phyloP scores from a whole-genome alignment of 2,888 invertebrate species.

The Agrotis ipsilon region DNA sequence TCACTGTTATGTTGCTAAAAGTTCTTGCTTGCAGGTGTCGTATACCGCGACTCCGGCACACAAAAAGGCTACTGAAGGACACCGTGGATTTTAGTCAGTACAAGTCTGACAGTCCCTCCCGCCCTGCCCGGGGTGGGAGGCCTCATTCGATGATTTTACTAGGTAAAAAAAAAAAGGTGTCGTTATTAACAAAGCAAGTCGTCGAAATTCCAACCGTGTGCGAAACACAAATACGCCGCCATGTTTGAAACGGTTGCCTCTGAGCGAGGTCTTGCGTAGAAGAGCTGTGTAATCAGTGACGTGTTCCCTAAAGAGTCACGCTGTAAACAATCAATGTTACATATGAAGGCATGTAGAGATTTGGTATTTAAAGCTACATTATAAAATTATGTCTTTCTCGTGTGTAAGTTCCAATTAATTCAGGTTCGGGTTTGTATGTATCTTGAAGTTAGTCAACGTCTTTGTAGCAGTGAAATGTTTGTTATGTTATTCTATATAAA shows the following conservation, averaged over 20 bases:
- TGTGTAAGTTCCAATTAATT: slow-evolving; percentile 21
- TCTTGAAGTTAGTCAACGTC: slow-evolving; percentile 3
- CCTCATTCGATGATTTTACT: too few relatives aligned
- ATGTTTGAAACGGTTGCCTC: slow-evolving; percentile 22
- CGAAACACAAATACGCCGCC: slow-evolving; percentile 8
- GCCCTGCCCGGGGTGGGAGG: too few relatives aligned
- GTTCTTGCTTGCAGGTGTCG: too few relatives aligned
- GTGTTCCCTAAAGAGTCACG: not conserved
- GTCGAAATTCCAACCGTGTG: slow-evolving; percentile 26
- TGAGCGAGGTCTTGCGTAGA: not conserved
- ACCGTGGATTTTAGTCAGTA: too few relatives aligned
- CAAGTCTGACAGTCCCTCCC: too few relatives aligned
- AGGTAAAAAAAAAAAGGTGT: too few relatives aligned
- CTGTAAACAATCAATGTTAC: slow-evolving; percentile 22
- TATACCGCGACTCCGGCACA: too few relatives aligned
- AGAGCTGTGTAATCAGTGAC: not conserved
- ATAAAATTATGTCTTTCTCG: slow-evolving; percentile 33
- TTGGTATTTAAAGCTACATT: slow-evolving; percentile 39
- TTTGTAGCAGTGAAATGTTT: slow-evolving; percentile 15
- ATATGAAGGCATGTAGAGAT: slow-evolving; percentile 5
- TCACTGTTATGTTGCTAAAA: too few relatives aligned
- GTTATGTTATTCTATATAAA: not conserved
- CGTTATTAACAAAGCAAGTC: slow-evolving; percentile 9
- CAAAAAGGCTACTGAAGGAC: too few relatives aligned
- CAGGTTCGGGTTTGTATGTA: slow-evolving; percentile 14